Evolutionary conservation across 2,113 vertebrate species (phyloP), one percentile per base, ranked within the genome.

Genomic region (Columba janthina): DNA sequence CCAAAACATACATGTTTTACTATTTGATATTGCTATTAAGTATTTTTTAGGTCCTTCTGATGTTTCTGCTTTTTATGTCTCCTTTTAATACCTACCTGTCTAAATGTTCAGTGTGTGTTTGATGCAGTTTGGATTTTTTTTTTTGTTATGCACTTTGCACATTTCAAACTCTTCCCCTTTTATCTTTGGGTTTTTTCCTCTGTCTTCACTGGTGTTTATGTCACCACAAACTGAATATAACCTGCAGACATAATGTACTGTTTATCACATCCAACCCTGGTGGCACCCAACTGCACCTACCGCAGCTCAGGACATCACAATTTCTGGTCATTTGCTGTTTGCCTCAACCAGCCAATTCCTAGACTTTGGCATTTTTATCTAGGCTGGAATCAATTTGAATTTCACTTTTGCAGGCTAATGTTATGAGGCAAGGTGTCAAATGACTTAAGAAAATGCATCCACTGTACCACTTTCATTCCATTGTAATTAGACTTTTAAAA

Each of bases 301-400:
- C 6, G 28, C 32, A 57, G 16, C 26, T 69, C 40, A 89, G 48
- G 40, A 75, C 17, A n/a, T 31, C 0, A 0, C 12, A 0, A 0
- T 78, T 81, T 61, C 53, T 78, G 25, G 26, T 69, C 87, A 69
- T 10, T 21, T 14, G 26, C 25, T 94, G 18, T 57, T 91, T 72
- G 19, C 0, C 0, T 73, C n/a, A 62, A 38, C 24, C 65, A 84
- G 54, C 13, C 18, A 85, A 17, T 61, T 89, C 51, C 40, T 64
- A 85, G 61, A 18, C 67, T 93, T 80, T 66, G 24, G 9, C 64
- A 11, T 1, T 51, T 79, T 66, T 62, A 74, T 74, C 19, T 42
- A 60, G 22, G 15, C 3, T 80, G 20, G 26, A 81, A 77, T 88
- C 58, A 88, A 90, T 57, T 44, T 67, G 28, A 66, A 51, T 87